phyloP scores from a whole-genome alignment of 2,113 vertebrate species.

The Notarius lentiginosus region DNA sequence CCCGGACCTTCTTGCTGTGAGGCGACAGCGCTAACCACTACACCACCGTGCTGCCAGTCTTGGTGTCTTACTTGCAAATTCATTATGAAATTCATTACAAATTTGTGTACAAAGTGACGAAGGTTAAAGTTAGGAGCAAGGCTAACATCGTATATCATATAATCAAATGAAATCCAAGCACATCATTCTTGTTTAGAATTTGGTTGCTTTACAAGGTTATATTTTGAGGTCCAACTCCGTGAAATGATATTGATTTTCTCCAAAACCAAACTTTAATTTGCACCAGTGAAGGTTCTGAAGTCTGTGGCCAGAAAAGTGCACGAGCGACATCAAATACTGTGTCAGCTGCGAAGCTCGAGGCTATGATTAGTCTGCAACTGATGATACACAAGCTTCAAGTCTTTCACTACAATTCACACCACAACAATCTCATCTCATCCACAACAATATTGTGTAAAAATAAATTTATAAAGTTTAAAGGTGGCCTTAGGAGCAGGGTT shows the following conservation, averaged over 20 bases:
- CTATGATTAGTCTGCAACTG: neutral
- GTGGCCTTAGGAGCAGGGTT: neutral
- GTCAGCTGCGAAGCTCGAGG: neutral
- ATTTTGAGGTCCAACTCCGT: too few species aligned
- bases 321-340: neutral
- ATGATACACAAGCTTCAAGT: neutral
- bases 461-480: neutral
- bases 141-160: too few species aligned
- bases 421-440: neutral
- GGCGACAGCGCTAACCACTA: too few species aligned
- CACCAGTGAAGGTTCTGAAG: neutral
- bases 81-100: neutral
- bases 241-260: neutral
- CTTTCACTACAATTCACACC: neutral
- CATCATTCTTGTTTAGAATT: neutral
- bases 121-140: neutral
- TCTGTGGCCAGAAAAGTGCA: neutral
- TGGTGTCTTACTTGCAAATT: neutral
- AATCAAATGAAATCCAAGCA: neutral
- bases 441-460: neutral
- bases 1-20: too few species aligned
- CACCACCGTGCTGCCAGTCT: too few species aligned
- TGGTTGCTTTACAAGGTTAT: neutral
- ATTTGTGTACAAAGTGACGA: neutral
- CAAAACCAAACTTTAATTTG: neutral